Evolutionary conservation across 2,113 vertebrate species (phyloP).

Genomic region (Phalacrocorax pelagicus): DNA sequence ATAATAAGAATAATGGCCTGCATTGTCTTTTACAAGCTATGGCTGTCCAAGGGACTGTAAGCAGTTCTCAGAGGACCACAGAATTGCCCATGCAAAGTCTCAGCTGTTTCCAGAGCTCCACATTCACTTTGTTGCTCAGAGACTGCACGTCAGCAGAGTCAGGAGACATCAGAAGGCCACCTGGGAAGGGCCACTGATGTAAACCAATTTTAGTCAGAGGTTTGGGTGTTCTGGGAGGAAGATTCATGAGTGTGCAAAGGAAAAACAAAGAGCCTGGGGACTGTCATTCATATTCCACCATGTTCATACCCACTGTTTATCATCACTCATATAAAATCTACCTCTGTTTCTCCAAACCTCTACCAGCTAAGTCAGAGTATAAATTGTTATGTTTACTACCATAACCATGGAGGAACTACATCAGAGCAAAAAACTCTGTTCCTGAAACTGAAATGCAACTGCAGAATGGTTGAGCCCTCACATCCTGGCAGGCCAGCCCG

Average conservation of each 20-base stretch:
- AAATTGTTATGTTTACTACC: neutral
- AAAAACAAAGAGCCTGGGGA: neutral
- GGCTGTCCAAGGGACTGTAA: neutral
- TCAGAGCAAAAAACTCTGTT: neutral
- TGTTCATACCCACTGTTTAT: neutral
- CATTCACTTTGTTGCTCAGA: neutral
- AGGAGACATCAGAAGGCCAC: neutral
- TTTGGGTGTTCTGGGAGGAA: neutral
- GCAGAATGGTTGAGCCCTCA: neutral
- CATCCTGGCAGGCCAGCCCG: neutral
- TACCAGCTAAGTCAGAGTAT: neutral
- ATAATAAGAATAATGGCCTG: neutral
- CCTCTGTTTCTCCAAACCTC: neutral
- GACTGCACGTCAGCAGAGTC: neutral
- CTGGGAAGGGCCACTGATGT: neutral
- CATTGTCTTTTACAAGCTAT: neutral
- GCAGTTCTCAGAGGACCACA: neutral
- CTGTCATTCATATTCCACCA: neutral
- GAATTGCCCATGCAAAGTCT: neutral
- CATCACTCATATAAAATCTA: neutral
- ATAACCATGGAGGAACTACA: neutral
- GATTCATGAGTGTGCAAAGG: neutral
- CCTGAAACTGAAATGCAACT: neutral
- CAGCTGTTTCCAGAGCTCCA: neutral
- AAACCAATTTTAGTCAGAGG: neutral